Evolutionary conservation across 64 coral and sea anemone species (phyloP), one percentile per base, ranked within the genome.

Genomic region (Montipora efflorescens): DNA sequence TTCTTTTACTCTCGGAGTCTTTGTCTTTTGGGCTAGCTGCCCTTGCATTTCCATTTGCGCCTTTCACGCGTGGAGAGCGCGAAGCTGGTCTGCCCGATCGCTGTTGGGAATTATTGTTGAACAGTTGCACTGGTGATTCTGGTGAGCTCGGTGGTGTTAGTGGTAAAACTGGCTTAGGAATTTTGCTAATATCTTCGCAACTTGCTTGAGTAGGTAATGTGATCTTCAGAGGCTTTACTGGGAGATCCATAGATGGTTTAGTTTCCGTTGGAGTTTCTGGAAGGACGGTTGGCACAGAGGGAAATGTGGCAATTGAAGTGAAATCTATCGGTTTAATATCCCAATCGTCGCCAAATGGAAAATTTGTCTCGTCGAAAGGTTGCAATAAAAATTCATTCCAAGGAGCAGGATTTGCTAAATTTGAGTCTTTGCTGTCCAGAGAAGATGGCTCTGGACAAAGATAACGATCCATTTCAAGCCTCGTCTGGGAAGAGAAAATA

Each of bases 391-490:
- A 96, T 88, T 99, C 98, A 45, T 99, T 99, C 98, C 98, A 99
- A 23, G 98, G 98, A 89, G 95, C 94, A 28, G 95, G 95, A 59
- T 61, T 99, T 11, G 89, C 92, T 79, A 99, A 92, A 75, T 82
- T 96, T 70, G 96, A 87, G 53, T 92, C 80, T 86, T 79, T 93
- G 75, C 87, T 92, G 23, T 99, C 98, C 78, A 87, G 74, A 48
- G 92, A 90, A 11, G 71, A 94, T 7, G 98, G 95, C 86, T 99
- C 98, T 43, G 98, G 98, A 75, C 98, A 99, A 53, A 99, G 88
- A 94, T 99, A 99, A 19, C 98, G 98, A 94, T 99, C 98, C 98
- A 99, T 99, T 88, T 99, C 98, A 47, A 99, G 68, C 47, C 98
- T 93, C 51, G 98, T 99, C 98, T 99, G 80, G 36, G 75, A 48